Evolutionary conservation across 2,113 vertebrate species (phyloP).

Genomic region (Corythoichthys intestinalis): DNA sequence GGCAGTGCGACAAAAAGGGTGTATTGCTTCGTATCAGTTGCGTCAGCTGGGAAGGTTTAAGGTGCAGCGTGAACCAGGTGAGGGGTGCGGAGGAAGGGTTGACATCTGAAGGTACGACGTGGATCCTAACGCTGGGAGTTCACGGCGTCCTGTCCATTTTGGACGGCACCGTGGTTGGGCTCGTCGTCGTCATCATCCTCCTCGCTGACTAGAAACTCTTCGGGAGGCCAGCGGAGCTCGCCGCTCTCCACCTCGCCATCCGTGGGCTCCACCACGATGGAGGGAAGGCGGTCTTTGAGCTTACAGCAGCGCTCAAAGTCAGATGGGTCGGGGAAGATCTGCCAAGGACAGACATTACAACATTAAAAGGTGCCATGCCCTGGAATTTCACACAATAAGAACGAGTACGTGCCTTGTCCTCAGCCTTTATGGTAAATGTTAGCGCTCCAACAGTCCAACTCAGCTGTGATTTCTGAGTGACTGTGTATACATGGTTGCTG

Average conservation of each 20-base stretch:
- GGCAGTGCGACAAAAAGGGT: slow-evolving; percentile 4
- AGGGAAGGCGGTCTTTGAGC: slow-evolving; percentile 93
- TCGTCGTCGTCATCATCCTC: slow-evolving; percentile 73
- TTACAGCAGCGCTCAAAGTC: slow-evolving; percentile 96
- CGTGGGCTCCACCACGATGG: slow-evolving; percentile 92
- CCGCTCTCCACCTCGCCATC: slow-evolving; percentile 95
- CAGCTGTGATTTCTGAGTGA: neutral
- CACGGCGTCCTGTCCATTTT: slow-evolving; percentile 65
- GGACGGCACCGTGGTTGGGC: slow-evolving; percentile 63
- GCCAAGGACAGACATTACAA: slow-evolving; percentile 13
- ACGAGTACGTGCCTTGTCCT: neutral
- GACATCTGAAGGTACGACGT: neutral
- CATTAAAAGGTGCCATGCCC: neutral
- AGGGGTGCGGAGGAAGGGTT: neutral
- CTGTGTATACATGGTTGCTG: neutral
- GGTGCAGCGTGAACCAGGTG: slow-evolving; percentile 36
- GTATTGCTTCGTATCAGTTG: slow-evolving; percentile 36
- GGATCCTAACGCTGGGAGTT: slow-evolving; percentile 59
- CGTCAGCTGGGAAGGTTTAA: slow-evolving; percentile 26
- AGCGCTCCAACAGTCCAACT: neutral
- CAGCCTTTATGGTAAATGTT: neutral
- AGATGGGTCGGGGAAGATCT: slow-evolving; percentile 96
- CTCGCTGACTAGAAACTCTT: slow-evolving; percentile 89
- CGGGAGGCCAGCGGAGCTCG: slow-evolving; percentile 95
- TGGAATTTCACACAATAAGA: neutral